Base-by-base conservation (phyloP, 2,797 vertebrate species). In the Fistularia commersonii region DNA sequence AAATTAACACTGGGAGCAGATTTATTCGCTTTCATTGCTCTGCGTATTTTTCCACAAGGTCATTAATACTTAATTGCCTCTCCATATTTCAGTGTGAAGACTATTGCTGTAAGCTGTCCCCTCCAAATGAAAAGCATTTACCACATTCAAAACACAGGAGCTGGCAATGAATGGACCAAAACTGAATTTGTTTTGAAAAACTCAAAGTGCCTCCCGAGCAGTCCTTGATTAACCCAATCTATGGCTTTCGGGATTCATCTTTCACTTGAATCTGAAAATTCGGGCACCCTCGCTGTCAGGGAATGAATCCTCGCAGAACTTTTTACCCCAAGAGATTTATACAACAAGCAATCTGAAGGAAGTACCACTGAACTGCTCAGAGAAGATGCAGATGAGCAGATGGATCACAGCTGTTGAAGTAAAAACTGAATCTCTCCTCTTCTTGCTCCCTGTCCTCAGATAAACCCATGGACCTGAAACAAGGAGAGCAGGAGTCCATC, bases 401-500 rank as follows among this genome's bases (percentile, higher is more conserved):
- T 86, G 79, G 74, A 82, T 69, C 74, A 52, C 79, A 85, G 82
- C 80, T 83, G 80, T 83, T 76, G 48, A 46, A 45, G 51, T 69
- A 83, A 66, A 53, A 66, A 50, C 72, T 82, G 69, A 83, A 83
- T 79, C 69, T 66, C 56, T 68, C 55, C 55, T 76, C 23, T 53
- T 66, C 7, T 45, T 61, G 31, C 53, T 57, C 54, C 65, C 47
- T 85, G 65, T 79, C 77, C 79, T 80, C 78, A 90, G 89, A 86
- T 74, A 89, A 88, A 86, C 79, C 64, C 65, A 78, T 80, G 65
- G 79, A 84, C 63, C 72, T 81, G 38, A 88, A 83, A 69, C 75
- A 82, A 65, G 74, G 70, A 61, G 78, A 80, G 53, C 85, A 87
- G 54, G 81, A 79, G 49, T 80, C 84, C 78, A 80, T 89, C 74